A percentile compares a stretch with the other conserved stretches of the same genome.
These are phyloP conservation scores for Gallinago jamesoni DNA, from an alignment of 2,113 vertebrate species.

Conservation along the genomic window DNA sequence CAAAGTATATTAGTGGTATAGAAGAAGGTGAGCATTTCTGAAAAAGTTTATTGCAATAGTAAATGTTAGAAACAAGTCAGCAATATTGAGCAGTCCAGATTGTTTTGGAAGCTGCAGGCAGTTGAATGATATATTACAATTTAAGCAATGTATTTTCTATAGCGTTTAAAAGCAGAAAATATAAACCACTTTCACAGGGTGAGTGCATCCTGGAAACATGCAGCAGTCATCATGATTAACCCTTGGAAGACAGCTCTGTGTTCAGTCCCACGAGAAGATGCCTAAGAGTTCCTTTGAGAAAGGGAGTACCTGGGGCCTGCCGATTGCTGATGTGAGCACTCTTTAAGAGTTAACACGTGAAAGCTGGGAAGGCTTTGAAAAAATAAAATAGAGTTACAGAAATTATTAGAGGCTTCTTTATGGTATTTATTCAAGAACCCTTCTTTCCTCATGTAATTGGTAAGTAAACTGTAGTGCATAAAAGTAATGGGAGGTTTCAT, in stretches of 20 bases:
- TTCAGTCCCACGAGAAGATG: background rate
- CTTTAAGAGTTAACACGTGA: background rate
- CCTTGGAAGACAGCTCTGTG: background rate
- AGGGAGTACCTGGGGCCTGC: background rate
- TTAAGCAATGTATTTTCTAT: background rate
- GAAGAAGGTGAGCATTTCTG: background rate
- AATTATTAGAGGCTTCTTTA: background rate
- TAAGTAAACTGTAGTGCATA: background rate
- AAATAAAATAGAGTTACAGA: background rate
- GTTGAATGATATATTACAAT: background rate
- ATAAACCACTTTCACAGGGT: background rate
- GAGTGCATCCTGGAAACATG: background rate
- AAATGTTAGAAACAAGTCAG: background rate
- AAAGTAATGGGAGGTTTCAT: background rate
- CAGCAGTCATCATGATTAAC: background rate
- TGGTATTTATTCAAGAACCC: background rate
- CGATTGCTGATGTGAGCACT: background rate
- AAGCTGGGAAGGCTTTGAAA: background rate
- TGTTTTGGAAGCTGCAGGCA: background rate
- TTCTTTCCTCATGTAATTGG: background rate
- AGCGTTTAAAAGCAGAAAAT: background rate
- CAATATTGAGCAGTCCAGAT: background rate
- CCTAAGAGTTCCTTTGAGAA: background rate
- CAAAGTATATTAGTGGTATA: background rate
- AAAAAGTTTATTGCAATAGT: background rate